Evolutionary conservation across 2,888 invertebrate species (phyloP).

Genomic region (Eupithecia inturbata): DNA sequence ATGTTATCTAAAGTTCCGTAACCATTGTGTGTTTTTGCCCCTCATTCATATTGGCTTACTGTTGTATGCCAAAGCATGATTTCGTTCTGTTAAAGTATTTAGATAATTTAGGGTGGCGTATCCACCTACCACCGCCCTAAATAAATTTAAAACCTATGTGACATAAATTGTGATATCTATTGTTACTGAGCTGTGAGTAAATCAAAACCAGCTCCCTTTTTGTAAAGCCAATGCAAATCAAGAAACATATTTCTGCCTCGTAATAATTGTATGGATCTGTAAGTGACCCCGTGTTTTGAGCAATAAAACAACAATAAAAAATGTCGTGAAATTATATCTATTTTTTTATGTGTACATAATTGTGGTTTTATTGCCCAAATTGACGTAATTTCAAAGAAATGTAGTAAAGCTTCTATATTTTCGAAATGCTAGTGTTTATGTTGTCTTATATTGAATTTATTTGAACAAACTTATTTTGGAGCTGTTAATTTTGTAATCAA

Average conservation of each 20-base stretch:
- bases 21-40: not conserved
- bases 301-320: not conserved
- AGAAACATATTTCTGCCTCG: not conserved
- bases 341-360: not conserved
- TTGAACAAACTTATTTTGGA: conserved; percentile 38
- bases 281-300: not conserved
- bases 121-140: not conserved
- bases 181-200: not conserved
- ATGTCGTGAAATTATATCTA: not conserved
- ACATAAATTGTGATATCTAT: conserved; percentile 6
- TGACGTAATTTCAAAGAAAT: not conserved
- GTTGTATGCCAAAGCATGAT: not conserved
- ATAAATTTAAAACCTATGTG: conserved; percentile 5
- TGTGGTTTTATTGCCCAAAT: not conserved
- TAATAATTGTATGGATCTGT: not conserved
- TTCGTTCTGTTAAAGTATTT: not conserved
- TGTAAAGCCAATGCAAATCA: not conserved
- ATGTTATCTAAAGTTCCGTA: not conserved
- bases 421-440: conserved; percentile 27
- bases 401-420: conserved; percentile 4
- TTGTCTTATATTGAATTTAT: conserved; percentile 33
- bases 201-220: not conserved
- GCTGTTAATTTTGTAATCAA: conserved; percentile 36
- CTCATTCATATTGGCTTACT: conserved; percentile 1
- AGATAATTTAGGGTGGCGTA: not conserved